A percentile compares a stretch with the other conserved stretches of the same genome.
These are phyloP conservation scores for Corydoras sp. DNA, from an alignment of 2,113 vertebrate species.

Conservation along the genomic window DNA sequence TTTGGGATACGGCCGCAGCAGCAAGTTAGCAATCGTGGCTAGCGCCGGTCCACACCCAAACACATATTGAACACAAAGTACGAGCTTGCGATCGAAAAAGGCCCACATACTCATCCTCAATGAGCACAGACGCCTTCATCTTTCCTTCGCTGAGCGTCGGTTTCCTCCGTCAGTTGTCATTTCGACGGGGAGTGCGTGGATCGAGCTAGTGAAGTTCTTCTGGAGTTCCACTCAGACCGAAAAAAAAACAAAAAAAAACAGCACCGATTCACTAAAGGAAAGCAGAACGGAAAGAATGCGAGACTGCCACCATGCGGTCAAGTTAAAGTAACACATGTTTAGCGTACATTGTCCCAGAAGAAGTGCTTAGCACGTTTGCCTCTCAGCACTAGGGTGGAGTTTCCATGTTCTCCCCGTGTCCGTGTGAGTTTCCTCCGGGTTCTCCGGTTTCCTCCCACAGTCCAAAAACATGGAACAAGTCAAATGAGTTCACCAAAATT, in stretches of 20 bases:
- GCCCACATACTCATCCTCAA: conserved; percentile 65
- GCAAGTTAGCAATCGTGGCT: conserved; percentile 29
- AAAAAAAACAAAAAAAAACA: neutral
- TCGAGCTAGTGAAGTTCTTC: conserved; percentile 60
- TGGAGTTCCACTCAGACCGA: conserved; percentile 50
- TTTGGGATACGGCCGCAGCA: conserved; percentile 14
- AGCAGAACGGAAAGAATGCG: neutral
- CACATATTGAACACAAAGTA: conserved; percentile 15
- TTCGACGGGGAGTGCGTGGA: conserved; percentile 53
- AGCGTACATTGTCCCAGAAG: no score
- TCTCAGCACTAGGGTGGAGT: no score
- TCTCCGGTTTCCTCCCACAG: no score
- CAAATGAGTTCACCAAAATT: no score
- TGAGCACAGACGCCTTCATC: conserved; percentile 64
- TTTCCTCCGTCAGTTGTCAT: conserved; percentile 65
- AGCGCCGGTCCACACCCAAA: conserved; percentile 44
- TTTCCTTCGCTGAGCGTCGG: conserved; percentile 58
- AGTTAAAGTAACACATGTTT: neutral
- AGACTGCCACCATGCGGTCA: neutral
- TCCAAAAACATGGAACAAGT: no score
- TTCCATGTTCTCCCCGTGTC: no score
- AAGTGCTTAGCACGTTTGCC: no score
- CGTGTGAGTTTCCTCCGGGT: no score
- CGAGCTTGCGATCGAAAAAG: neutral
- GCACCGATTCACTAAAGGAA: neutral